phyloP scores from a whole-genome alignment of 2,113 vertebrate species.

The Notothenia rossii region DNA sequence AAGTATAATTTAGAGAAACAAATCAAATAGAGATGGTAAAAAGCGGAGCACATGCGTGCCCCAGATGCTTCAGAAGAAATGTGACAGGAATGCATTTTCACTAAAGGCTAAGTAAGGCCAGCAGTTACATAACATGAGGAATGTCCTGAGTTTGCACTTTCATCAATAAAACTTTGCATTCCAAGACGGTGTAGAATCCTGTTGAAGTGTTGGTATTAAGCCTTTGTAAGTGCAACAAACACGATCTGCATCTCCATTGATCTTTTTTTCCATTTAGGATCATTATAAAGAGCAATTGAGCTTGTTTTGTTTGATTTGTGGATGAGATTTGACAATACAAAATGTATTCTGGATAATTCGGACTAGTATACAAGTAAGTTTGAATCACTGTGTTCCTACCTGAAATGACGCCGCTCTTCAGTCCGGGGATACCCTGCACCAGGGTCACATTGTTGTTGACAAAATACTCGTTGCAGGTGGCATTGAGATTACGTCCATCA shows the following conservation, averaged over 20 bases:
- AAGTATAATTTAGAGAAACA: not conserved
- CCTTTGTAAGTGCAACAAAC: not conserved
- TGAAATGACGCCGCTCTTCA: conserved; percentile 88
- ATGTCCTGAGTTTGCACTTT: conserved; percentile 8
- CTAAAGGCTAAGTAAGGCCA: conserved; percentile 3
- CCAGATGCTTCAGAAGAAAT: conserved; percentile 4
- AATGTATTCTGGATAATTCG: not conserved
- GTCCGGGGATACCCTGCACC: conserved; percentile 93
- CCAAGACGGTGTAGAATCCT: not conserved
- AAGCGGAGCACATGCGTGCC: not conserved
- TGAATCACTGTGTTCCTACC: conserved; percentile 43
- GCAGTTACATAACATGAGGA: conserved; percentile 40
- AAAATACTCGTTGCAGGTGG: conserved; percentile 91
- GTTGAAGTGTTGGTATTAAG: not conserved
- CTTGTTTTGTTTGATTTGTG: not conserved
- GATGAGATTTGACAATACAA: not conserved
- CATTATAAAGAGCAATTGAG: not conserved
- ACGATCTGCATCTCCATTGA: not conserved
- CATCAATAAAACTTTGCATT: not conserved
- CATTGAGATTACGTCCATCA: conserved; percentile 75
- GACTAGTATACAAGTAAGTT: not conserved
- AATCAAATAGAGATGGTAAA: not conserved
- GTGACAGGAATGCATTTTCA: conserved; percentile 36
- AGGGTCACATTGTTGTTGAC: conserved; percentile 87
- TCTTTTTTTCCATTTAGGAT: not conserved